These are phyloP conservation scores for Galeruca laticollis DNA, from an alignment of 2,888 invertebrate species.

Conservation along the genomic window DNA sequence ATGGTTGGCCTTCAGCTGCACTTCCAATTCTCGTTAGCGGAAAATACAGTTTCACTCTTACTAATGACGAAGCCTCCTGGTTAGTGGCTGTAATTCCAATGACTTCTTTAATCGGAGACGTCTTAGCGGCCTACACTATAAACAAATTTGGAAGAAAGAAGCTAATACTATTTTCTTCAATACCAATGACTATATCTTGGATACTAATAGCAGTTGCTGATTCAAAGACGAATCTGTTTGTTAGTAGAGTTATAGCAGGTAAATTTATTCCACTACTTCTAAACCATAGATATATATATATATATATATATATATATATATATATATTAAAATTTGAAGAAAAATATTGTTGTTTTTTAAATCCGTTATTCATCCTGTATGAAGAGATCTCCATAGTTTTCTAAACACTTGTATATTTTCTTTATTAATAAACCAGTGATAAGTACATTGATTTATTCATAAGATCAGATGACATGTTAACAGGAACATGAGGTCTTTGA, in stretches of 20 bases:
- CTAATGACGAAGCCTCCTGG: slow-evolving; percentile 71
- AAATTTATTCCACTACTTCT: not conserved
- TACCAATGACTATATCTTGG: slow-evolving; percentile 75
- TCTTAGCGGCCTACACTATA: slow-evolving; percentile 74
- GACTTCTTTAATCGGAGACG: slow-evolving; percentile 74
- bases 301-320: no score
- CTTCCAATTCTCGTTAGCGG: slow-evolving; percentile 67
- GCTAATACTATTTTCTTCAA: slow-evolving; percentile 72
- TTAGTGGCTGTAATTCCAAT: slow-evolving; percentile 75
- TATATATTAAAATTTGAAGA: no score
- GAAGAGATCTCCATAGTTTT: no score
- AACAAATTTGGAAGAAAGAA: slow-evolving; percentile 76
- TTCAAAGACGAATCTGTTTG: slow-evolving; percentile 70
- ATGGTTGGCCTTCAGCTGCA: slow-evolving; percentile 74
- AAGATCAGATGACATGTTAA: no score
- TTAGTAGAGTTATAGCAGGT: slow-evolving; percentile 71
- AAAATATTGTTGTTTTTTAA: no score
- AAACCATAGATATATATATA: no score
- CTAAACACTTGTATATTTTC: no score
- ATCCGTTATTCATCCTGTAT: no score
- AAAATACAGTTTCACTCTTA: slow-evolving; percentile 69
- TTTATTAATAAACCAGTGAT: no score
- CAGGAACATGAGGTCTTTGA: no score
- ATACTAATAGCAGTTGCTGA: slow-evolving; percentile 72
- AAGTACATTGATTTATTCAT: no score